Percentiles rank a stretch among this genome's conserved stretches.
Conservation (phyloP, 2,888 invertebrate species). For the Corythucha ciliata region DNA sequence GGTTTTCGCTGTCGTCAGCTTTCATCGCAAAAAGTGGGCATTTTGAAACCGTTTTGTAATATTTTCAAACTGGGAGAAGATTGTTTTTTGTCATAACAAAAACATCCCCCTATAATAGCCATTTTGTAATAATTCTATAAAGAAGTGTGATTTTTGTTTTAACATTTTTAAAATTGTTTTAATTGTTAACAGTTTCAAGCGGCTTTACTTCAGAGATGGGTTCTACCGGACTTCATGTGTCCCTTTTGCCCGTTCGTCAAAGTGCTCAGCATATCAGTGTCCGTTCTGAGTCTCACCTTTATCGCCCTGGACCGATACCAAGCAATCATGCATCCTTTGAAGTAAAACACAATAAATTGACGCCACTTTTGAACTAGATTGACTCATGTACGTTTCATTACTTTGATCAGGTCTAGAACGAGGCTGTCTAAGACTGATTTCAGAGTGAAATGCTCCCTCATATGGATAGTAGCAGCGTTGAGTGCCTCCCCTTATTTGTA, state of each 20-base stretch:
- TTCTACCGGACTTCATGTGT: constrained; percentile 77
- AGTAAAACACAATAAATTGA: constrained; percentile 45
- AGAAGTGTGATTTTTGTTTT: not conserved
- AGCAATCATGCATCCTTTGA: constrained; percentile 62
- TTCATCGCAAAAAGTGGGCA: too few species aligned
- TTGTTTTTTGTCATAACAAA: not conserved
- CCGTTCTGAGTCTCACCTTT: constrained; percentile 76
- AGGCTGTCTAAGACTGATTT: constrained; percentile 42
- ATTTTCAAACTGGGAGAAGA: not conserved
- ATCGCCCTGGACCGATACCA: constrained; percentile 79
- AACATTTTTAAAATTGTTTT: not conserved
- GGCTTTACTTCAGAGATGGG: constrained; percentile 76
- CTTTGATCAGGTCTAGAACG: constrained; percentile 36
- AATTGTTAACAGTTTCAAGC: constrained; percentile 89
- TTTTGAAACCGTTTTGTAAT: too few species aligned
- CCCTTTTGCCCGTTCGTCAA: constrained; percentile 81
- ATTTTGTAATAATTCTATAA: not conserved
- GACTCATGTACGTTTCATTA: not conserved
- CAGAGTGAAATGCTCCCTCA: constrained; percentile 42
- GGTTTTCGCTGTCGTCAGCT: too few species aligned
- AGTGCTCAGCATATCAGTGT: constrained; percentile 73
- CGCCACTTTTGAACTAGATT: not conserved
- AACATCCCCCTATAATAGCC: not conserved
- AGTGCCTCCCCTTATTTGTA: constrained; percentile 42
- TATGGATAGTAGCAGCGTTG: constrained; percentile 44